Evolutionary conservation across 1,140 invertebrate species (phyloP).

Genomic region (Xylocopa sonorina): DNA sequence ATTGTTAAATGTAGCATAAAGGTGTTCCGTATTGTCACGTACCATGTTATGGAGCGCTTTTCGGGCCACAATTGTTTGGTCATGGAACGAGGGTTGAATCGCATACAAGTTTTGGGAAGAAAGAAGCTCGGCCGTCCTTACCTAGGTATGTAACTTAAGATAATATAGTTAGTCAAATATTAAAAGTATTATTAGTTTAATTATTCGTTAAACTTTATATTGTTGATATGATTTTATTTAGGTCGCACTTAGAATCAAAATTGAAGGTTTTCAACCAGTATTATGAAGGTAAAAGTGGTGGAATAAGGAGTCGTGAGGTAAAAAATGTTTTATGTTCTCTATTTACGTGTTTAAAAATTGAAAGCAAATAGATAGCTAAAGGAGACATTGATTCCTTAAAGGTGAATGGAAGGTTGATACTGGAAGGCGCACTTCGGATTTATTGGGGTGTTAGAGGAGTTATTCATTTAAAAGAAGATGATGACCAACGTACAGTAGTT

Average conservation of each 20-base stretch:
- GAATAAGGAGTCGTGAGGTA: slow-evolving; percentile 88
- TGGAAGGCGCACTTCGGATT: slow-evolving; percentile 91
- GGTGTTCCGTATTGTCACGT: slow-evolving; percentile 95
- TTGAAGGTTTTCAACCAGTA: slow-evolving; percentile 91
- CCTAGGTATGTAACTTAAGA: slow-evolving; percentile 72
- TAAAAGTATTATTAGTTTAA: slow-evolving; percentile 24
- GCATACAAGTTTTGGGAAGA: slow-evolving; percentile 91
- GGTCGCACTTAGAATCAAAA: slow-evolving; percentile 90
- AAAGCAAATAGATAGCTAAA: not conserved
- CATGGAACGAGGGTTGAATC: slow-evolving; percentile 93
- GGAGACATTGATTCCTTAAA: slow-evolving; percentile 65
- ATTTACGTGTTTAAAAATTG: slow-evolving; percentile 21
- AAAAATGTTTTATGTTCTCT: slow-evolving; percentile 26
- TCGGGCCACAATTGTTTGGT: slow-evolving; percentile 93
- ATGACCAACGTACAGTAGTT: slow-evolving; percentile 90
- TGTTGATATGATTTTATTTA: slow-evolving; percentile 70
- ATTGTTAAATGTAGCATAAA: slow-evolving; percentile 89
- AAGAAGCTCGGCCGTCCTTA: slow-evolving; percentile 82
- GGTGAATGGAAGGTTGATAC: slow-evolving; percentile 89
- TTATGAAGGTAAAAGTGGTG: slow-evolving; percentile 90
- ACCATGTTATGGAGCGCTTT: slow-evolving; percentile 94
- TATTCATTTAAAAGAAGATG: slow-evolving; percentile 93
- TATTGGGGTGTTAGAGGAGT: slow-evolving; percentile 93
- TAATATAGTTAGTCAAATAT: not conserved
- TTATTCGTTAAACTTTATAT: slow-evolving; percentile 2